Evolutionary conservation across 2,888 invertebrate species (phyloP).

Genomic region (Linnaemya tessellans): DNA sequence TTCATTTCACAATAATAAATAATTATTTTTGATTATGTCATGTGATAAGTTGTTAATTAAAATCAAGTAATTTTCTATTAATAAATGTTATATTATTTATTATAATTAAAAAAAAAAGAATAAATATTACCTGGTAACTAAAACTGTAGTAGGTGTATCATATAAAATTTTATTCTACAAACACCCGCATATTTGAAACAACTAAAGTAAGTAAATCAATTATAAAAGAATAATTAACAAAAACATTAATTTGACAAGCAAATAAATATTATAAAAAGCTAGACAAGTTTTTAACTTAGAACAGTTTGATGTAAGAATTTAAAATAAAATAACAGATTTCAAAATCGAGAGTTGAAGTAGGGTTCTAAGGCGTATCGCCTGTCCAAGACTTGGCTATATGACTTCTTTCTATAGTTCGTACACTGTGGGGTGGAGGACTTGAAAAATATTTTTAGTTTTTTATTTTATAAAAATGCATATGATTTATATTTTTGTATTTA

Average conservation of each 20-base stretch:
- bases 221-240: conserved; percentile 18
- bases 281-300: not conserved
- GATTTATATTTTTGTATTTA: too few relatives aligned
- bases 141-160: conserved; percentile 47
- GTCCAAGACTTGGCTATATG: too few relatives aligned
- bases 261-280: not conserved
- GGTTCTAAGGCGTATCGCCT: too few relatives aligned
- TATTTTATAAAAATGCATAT: not conserved
- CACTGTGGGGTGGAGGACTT: too few relatives aligned
- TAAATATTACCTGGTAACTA: conserved; percentile 20
- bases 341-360: too few relatives aligned
- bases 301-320: not conserved
- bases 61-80: conserved; percentile 61
- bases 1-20: not conserved
- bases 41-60: not conserved
- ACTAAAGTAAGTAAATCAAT: conserved; percentile 13
- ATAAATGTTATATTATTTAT: conserved; percentile 55
- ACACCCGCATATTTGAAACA: conserved; percentile 54
- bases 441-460: not conserved
- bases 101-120: not conserved
- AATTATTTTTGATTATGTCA: conserved; percentile 28
- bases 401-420: too few relatives aligned
- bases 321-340: too few relatives aligned
- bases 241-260: not conserved
- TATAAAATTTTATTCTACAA: not conserved